Evolutionary conservation across 2,888 invertebrate species (phyloP).

Genomic region (Tolmerus cingulatus): DNA sequence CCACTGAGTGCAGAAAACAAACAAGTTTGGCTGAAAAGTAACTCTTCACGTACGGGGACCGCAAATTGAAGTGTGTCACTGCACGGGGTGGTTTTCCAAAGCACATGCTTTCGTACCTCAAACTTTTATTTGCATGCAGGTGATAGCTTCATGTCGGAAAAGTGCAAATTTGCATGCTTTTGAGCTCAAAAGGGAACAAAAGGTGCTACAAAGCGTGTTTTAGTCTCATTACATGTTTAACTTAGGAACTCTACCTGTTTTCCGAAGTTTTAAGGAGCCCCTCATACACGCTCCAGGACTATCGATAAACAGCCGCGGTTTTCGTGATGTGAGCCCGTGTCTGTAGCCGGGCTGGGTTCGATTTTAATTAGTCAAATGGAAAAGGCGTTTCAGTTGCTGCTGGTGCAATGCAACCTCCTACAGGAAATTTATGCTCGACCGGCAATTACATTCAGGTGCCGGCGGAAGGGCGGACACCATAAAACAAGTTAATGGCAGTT

Average conservation of each 20-base stretch:
- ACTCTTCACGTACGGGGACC: background rate
- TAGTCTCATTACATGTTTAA: slow-evolving; percentile 2
- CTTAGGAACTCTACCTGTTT: background rate
- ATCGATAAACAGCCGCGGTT: background rate
- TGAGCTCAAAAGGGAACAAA: background rate
- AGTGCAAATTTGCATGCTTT: slow-evolving; percentile 25
- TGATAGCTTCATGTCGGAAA: slow-evolving; percentile 20
- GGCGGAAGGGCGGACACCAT: background rate
- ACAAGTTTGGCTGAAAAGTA: slow-evolving; percentile 13
- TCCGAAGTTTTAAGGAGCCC: background rate
- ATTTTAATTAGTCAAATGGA: slow-evolving; percentile 27
- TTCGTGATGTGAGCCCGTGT: background rate
- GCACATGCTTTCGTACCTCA: slow-evolving; percentile 4
- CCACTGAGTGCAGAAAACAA: background rate
- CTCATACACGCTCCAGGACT: background rate
- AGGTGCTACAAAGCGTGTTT: slow-evolving; percentile 1
- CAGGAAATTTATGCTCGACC: background rate
- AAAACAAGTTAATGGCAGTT: slow-evolving; percentile 23
- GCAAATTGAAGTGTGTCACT: slow-evolving; percentile 22
- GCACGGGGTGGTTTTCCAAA: background rate
- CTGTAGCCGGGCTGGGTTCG: background rate
- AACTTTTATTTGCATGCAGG: slow-evolving; percentile 25
- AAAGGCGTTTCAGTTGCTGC: background rate
- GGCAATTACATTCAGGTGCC: slow-evolving; percentile 15
- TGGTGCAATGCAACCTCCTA: background rate